A percentile compares a stretch with the other conserved stretches of the same genome.
Evolutionary conservation across 2,113 vertebrate genomes (phyloP).

Genomic region (Amia ocellicauda): DNA sequence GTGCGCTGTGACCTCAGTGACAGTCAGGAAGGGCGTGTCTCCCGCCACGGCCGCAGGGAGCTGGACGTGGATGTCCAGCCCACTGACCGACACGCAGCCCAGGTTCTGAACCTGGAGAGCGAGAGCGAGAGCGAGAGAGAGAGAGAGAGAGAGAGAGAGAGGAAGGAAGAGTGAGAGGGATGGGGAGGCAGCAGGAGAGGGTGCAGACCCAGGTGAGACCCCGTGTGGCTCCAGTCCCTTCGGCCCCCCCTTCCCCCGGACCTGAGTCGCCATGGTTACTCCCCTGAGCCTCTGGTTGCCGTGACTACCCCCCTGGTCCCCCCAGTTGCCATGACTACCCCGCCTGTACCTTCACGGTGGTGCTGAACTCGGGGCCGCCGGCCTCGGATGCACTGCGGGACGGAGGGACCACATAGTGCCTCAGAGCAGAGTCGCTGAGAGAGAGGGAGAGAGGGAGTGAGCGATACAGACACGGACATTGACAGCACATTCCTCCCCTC

Average conservation of each 20-base stretch:
- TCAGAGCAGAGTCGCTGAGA: slow-evolving; percentile 76
- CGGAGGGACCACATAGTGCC: slow-evolving; percentile 85
- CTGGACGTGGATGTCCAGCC: slow-evolving; percentile 68
- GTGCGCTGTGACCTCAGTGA: slow-evolving; percentile 68
- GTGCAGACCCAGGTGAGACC: no score
- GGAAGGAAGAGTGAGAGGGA: neutral
- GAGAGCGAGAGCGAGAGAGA: neutral
- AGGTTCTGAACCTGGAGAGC: slow-evolving; percentile 79
- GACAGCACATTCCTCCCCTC: no score
- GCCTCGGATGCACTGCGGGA: slow-evolving; percentile 64
- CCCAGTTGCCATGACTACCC: neutral
- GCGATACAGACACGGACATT: neutral
- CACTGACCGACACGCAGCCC: slow-evolving; percentile 74
- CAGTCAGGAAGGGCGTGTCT: slow-evolving; percentile 69
- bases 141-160: neutral
- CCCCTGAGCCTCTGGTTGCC: no score
- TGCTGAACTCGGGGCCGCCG: slow-evolving; percentile 81
- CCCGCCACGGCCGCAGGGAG: slow-evolving; percentile 76
- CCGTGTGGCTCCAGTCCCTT: no score
- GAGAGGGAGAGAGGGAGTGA: slow-evolving; percentile 16
- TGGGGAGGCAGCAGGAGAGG: no score
- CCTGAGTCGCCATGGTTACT: no score
- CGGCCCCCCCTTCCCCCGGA: no score
- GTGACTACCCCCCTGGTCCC: neutral
- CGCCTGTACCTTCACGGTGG: slow-evolving; percentile 77